Evolutionary conservation across 2,113 vertebrate species (phyloP).

Genomic region (Anser cygnoides): DNA sequence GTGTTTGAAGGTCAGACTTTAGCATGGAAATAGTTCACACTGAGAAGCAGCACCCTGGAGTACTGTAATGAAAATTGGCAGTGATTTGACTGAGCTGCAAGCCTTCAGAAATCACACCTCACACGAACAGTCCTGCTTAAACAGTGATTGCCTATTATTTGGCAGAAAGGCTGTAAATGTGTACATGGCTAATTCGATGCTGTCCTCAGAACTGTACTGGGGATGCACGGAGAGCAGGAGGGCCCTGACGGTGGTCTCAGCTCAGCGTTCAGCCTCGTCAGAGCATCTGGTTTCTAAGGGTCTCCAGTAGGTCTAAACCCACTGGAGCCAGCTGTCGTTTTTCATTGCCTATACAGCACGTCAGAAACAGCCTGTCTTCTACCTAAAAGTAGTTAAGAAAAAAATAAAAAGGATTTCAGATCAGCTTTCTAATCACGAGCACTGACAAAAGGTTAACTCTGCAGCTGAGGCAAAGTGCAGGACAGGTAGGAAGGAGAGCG

Average conservation of each 20-base stretch:
- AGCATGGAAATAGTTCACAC: not conserved
- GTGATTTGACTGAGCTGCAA: constrained; percentile 19
- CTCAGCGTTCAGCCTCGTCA: not conserved
- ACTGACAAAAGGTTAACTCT: not conserved
- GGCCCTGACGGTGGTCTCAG: accelerated
- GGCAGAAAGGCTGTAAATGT: not conserved
- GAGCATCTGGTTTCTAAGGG: not conserved
- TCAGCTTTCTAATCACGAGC: not conserved
- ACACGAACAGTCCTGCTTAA: not conserved
- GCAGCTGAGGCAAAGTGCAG: not conserved
- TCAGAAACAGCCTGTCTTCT: not conserved
- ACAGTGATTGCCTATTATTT: not conserved
- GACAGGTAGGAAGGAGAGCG: not conserved
- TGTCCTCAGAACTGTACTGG: not conserved
- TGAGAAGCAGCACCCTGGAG: constrained; percentile 15
- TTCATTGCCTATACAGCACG: not conserved
- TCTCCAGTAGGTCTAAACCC: not conserved
- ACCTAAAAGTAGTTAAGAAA: not conserved
- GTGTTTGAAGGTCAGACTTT: constrained; percentile 52
- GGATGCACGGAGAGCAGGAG: accelerated
- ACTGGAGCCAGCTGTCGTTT: not conserved
- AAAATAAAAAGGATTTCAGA: not conserved
- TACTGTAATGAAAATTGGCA: constrained; percentile 25
- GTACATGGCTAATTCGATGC: not conserved
- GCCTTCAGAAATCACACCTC: constrained; percentile 2